Base-by-base conservation (phyloP, 1,140 invertebrate genomes). In the Heterodera schachtii region DNA sequence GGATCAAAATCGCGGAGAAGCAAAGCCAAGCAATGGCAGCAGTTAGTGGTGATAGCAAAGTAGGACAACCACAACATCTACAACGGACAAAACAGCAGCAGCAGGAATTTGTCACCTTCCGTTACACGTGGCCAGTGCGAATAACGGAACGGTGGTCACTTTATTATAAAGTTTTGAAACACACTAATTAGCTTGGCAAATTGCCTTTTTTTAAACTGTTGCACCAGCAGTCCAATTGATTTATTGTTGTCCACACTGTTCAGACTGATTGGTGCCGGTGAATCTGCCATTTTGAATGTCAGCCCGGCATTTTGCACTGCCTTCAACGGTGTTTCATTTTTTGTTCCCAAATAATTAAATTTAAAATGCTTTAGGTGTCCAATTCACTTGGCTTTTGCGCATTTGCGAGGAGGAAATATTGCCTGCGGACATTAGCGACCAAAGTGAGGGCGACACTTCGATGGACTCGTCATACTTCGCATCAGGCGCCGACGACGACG, bases 401-500 rank as follows among this genome's bases (percentile, higher is more conserved):
- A 78, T 85, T n/a, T 85, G 77, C 66, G 84, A 85, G 43, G 80
- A 85, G 52, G 47, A 82, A 57, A 60, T 85, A 31, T 41, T 85
- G 13, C 57, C 57, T 19, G 13, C 44, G 19, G 71, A 79, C 44
- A 64, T 75, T 79, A 75, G 41, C 31, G 44, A 31, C 11, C 21
- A 19, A 57, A 19, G 41, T n/a, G 60, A 77, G 16, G 60, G 73
- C 19, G 66, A 31, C 60, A 70, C 19, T 66, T 71, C 19, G n/a
- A 11, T 16, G 44, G 60, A 21, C 21, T 47, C 41, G 21, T 77
- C 46, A 9, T 66, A 79, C 46, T 52, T 73, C 6, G 69, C 69
- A 16, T 71, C 69, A 2, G 31, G n/a, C 4, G 47, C 16, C 81
- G 49, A 79, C 21, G 71, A 73, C 47, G 60, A 82, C 19, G 57